Evolutionary conservation across 1,140 invertebrate species (phyloP), one percentile per base, ranked within the genome.

Genomic region (Aphaenogaster floridana): DNA sequence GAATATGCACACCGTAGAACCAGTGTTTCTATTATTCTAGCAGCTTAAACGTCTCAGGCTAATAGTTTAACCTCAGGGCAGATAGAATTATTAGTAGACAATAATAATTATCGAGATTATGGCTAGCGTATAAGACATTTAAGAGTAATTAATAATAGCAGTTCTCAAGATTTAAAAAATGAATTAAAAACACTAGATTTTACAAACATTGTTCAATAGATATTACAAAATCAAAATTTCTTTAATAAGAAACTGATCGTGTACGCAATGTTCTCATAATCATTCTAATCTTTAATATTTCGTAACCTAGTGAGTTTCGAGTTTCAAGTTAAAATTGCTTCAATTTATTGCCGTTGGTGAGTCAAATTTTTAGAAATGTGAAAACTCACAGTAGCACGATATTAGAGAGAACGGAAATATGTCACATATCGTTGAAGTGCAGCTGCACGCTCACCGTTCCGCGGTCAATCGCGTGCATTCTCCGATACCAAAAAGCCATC

Each of bases 401-500:
- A 48, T 78, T 48, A 61, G 9, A 15, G 15, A 45, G 39, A 77
- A 77, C 11, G 39, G n/a, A 61, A 77, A 77, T 42, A 34, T 8
- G 13, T 45, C 45, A 64, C n/a, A 15, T 68, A 42, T 34, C 21
- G 39, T 54, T 59, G 28, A 52, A 45, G 59, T 42, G n/a, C 8
- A 59, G 7, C 11, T 28, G 45, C 28, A 63, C 54, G 11, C 15
- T 72, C 34, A 42, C 52, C 52, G 80, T 87, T 76, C 71, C 76
- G 87, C 63, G 61, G 66, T 42, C 68, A 74, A 90, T 90, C 78
- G 61, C 59, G 61, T 81, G 86, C 68, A 76, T 90, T 91, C 81
- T 76, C 54, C 69, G 54, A 61, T 76, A 90, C 88, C 90, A 87
- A 92, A 92, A 92, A 87, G 81, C 85, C 77, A 64, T 86, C 85